Base-by-base conservation (phyloP, 2,888 invertebrate genomes). In the Sarcophaga carnaria region DNA sequence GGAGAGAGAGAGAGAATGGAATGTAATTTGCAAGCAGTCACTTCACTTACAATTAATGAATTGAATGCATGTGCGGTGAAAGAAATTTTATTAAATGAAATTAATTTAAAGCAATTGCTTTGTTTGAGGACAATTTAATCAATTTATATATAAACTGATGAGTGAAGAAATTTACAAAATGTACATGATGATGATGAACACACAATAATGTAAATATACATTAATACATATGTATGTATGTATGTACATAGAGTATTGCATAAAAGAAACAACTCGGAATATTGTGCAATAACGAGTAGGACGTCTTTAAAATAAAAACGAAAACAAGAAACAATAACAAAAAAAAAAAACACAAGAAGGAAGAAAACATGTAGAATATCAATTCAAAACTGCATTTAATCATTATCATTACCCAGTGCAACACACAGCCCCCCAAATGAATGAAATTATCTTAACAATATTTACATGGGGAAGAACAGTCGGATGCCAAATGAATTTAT, bases 91-190 rank as follows among this genome's bases (percentile, higher is more conserved):
- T 90, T 91, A 91, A 92, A 92, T 93, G 91, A 91, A 92, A 92
- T 92, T 92, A 93, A 93, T 93, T 93, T 92, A 91, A 92, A 91
- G 92, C 93, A 93, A 93, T 93, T 93, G 93, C 92, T 93, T 93
- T 92, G 93, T 92, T 93, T 93, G 92, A 93, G 93, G 93, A 93
- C 93, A 93, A 93, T 93, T 93, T 93, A 93, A 93, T 93, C 91
- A 92, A 92, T 85, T 78, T 80, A 86, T 86, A 86, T 86, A 86
- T 83, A 82, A 85, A 84, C 72, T 76, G 80, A 72, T 71, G 66
- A 85, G 76, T 85, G 63, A 80, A 85, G 76, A 80, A 78, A 79
- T 75, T 82, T 69, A 79, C 77, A 81, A 81, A 78, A 77, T 63
- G 37, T 37, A 37, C 37, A 37, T 37, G 37, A 37, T 37, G 59